Conservation (phyloP, 2,797 vertebrate genomes). For the Girardinus metallicus region DNA sequence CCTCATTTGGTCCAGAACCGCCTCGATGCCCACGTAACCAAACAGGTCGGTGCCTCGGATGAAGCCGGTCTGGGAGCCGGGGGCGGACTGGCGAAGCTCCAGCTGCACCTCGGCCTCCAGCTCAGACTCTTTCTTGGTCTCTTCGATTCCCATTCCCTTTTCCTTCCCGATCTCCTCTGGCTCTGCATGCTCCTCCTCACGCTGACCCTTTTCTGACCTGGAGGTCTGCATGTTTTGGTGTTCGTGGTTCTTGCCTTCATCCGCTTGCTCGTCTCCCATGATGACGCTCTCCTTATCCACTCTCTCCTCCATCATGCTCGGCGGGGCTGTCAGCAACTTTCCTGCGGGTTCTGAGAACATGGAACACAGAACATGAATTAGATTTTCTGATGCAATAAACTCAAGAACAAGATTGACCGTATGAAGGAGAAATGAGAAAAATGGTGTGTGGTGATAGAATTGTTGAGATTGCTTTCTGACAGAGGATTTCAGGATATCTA, state of each 20-base stretch:
- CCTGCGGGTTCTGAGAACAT: slow-evolving; percentile 36
- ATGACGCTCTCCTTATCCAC: slow-evolving; percentile 38
- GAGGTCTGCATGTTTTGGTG: slow-evolving; percentile 7
- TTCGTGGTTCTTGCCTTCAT: slow-evolving; percentile 5
- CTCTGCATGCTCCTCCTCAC: slow-evolving; percentile 12
- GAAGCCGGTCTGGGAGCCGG: slow-evolving; percentile 56
- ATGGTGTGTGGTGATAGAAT: background rate
- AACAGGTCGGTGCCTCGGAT: slow-evolving; percentile 79
- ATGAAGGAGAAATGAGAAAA: background rate
- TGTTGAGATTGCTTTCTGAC: background rate
- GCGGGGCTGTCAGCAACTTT: slow-evolving; percentile 34
- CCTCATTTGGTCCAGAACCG: slow-evolving; percentile 93
- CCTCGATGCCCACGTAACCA: slow-evolving; percentile 93
- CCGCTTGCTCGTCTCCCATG: slow-evolving; percentile 38
- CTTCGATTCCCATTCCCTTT: slow-evolving; percentile 35
- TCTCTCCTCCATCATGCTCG: slow-evolving; percentile 58
- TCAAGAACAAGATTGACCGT: background rate
- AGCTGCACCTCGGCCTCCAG: slow-evolving; percentile 36
- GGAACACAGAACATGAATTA: background rate
- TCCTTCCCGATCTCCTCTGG: slow-evolving; percentile 44
- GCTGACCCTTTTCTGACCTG: slow-evolving; percentile 1
- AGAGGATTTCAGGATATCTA: background rate
- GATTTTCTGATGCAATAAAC: background rate
- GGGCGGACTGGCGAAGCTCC: slow-evolving; percentile 26
- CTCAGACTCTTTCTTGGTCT: slow-evolving; percentile 52